These are phyloP conservation scores for Drosophila fuyamai DNA, from an alignment of 1,140 invertebrate genomes.

Conservation along the genomic window DNA sequence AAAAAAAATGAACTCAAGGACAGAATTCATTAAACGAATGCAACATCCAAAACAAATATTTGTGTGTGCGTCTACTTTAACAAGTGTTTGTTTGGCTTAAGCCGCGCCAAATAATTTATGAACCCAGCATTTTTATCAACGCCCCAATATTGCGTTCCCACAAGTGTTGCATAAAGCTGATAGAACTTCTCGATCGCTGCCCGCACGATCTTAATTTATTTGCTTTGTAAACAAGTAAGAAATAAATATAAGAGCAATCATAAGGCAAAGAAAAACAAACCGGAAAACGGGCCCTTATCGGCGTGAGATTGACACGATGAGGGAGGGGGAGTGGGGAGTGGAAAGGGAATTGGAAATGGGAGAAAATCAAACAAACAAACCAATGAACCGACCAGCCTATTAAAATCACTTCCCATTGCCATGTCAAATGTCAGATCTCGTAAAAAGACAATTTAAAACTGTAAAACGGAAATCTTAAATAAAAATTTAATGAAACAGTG, in stretches of 20 bases:
- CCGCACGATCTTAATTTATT: slow-evolving; percentile 59
- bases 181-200: slow-evolving; percentile 30
- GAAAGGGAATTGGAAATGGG: slow-evolving; percentile 43
- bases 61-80: slow-evolving; percentile 56
- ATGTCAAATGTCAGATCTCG: slow-evolving; percentile 69
- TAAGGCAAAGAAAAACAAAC: slow-evolving; percentile 37
- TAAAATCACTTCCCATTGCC: slow-evolving; percentile 71
- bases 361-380: slow-evolving; percentile 46
- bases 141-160: slow-evolving; percentile 52
- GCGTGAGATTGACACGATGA: slow-evolving; percentile 45
- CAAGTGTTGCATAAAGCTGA: slow-evolving; percentile 65
- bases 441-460: slow-evolving; percentile 34
- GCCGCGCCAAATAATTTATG: slow-evolving; percentile 59
- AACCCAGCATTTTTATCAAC: slow-evolving; percentile 54
- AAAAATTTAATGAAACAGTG: slow-evolving; percentile 24
- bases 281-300: slow-evolving; percentile 62
- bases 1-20: background rate
- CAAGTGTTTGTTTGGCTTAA: slow-evolving; percentile 67
- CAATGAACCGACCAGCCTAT: slow-evolving; percentile 51
- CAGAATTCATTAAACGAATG: background rate
- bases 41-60: slow-evolving; percentile 19
- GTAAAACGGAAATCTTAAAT: slow-evolving; percentile 73
- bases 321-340: background rate
- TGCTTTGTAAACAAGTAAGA: slow-evolving; percentile 51
- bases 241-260: slow-evolving; percentile 65